Evolutionary conservation across 2,888 invertebrate genomes (phyloP).

Genomic region (Eumacrocentrus americanus): DNA sequence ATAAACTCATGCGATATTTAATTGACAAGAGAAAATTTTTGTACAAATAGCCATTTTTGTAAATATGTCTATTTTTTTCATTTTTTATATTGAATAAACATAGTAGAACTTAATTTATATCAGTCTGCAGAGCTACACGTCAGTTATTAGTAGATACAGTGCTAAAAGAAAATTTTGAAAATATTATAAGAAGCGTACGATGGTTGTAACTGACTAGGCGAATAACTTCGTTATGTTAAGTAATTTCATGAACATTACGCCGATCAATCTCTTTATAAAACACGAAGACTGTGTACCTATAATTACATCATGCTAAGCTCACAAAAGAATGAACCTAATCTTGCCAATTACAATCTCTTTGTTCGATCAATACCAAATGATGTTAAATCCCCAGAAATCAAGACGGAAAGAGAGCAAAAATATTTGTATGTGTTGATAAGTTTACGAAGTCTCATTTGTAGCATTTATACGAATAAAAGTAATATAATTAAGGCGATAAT

Average conservation of each 20-base stretch:
- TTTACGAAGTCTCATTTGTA: conserved; percentile 30
- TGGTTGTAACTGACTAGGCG: not conserved
- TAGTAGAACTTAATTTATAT: not conserved
- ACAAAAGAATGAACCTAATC: conserved; percentile 1
- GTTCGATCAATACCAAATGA: conserved; percentile 2
- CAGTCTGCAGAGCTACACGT: not conserved
- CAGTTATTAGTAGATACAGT: not conserved
- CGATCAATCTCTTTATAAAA: not conserved
- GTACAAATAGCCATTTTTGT: conserved; percentile 23
- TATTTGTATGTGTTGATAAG: not conserved
- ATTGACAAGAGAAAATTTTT: not conserved
- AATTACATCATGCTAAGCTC: not conserved
- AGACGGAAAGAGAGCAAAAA: not conserved
- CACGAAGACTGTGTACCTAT: conserved; percentile 10
- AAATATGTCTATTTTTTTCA: conserved; percentile 7
- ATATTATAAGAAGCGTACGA: not conserved
- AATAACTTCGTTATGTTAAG: not conserved
- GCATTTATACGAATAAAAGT: conserved; percentile 32
- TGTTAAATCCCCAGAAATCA: not conserved
- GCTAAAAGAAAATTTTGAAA: not conserved
- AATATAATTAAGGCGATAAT: conserved; percentile 34
- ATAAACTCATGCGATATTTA: not conserved
- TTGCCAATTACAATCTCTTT: conserved; percentile 7
- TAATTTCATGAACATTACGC: not conserved
- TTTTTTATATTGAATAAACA: conserved; percentile 20